A percentile compares a stretch with the other conserved stretches of the same genome.
Evolutionary conservation across 2,113 vertebrate species (phyloP).

Genomic region (Tachycineta bicolor): DNA sequence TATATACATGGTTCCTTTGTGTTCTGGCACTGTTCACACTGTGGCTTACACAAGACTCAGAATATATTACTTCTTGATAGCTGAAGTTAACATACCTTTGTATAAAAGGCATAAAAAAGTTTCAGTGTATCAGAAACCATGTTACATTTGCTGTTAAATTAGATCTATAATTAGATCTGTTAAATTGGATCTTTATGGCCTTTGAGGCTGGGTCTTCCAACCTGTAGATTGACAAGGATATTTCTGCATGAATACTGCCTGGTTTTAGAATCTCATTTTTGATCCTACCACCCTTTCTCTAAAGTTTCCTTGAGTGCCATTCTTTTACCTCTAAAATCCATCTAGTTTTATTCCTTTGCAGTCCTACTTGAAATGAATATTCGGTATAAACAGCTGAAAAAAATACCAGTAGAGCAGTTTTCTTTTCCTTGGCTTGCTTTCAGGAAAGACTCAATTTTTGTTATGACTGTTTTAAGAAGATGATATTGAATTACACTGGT

Average conservation of each 20-base stretch:
- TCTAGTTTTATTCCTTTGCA: neutral
- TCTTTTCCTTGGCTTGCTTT: constrained; percentile 44
- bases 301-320: neutral
- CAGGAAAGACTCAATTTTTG: constrained; percentile 48
- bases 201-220: neutral
- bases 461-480: constrained; percentile 47
- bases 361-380: neutral
- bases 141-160: neutral
- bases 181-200: neutral
- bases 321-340: neutral
- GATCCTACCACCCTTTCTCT: neutral
- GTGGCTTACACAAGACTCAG: neutral
- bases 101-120: neutral
- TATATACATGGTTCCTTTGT: neutral
- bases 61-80: neutral
- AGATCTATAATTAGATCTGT: neutral
- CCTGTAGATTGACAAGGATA: neutral
- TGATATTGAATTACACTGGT: constrained; percentile 2
- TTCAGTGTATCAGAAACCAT: neutral
- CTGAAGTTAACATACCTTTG: neutral
- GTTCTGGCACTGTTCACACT: neutral
- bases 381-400: constrained; percentile 14
- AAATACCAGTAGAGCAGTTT: constrained; percentile 5
- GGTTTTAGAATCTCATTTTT: neutral
- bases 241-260: neutral